Evolutionary conservation across 1,140 invertebrate genomes (phyloP).

Genomic region (Caenorhabditis inopinata): DNA sequence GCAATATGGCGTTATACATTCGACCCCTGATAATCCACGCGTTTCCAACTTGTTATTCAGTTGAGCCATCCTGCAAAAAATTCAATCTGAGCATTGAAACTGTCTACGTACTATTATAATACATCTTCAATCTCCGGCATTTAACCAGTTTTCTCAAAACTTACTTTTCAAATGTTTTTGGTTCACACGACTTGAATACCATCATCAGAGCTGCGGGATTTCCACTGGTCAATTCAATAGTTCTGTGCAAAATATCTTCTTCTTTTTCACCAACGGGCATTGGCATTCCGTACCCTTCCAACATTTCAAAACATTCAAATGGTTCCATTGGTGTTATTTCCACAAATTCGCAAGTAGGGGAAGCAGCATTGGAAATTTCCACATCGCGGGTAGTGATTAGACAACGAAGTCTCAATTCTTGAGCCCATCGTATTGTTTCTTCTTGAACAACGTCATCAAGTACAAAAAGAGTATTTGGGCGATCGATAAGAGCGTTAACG

Average conservation of each 20-base stretch:
- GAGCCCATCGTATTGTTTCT: slow-evolving; percentile 31
- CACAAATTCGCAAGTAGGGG: neutral
- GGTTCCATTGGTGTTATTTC: neutral
- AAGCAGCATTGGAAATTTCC: neutral
- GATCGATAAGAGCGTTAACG: slow-evolving; percentile 32
- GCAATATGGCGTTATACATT: slow-evolving; percentile 8
- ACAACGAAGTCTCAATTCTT: neutral
- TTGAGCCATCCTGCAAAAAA: neutral
- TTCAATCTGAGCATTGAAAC: no score
- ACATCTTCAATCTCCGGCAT: no score
- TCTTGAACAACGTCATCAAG: slow-evolving; percentile 36
- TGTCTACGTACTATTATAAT: no score
- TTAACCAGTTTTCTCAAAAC: neutral
- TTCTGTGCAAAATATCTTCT: neutral
- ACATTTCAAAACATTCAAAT: neutral
- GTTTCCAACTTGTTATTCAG: neutral
- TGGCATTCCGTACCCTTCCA: neutral
- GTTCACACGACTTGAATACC: slow-evolving; percentile 12
- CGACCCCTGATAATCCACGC: neutral
- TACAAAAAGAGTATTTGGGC: slow-evolving; percentile 38
- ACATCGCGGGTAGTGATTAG: neutral
- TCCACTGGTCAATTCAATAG: neutral
- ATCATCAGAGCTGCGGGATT: slow-evolving; percentile 3
- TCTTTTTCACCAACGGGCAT: neutral
- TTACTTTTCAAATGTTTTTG: slow-evolving; percentile 16